Evolutionary conservation across 2,113 vertebrate species (phyloP).

Genomic region (Mus pahari): DNA sequence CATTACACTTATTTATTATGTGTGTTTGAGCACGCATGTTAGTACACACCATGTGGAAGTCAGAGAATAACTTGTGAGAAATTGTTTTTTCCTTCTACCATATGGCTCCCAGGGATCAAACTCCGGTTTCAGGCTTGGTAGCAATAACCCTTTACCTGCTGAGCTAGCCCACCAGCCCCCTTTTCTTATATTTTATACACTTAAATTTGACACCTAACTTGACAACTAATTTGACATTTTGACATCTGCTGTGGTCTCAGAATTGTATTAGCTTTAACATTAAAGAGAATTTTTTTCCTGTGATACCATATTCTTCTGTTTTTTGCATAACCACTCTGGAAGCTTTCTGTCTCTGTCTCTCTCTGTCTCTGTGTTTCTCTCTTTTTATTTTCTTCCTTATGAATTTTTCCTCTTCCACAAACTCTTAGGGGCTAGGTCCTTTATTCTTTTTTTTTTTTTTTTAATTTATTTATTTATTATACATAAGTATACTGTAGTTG

Average conservation of each 20-base stretch:
- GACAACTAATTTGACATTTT: not conserved
- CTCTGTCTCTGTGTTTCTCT: no score
- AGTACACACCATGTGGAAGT: not conserved
- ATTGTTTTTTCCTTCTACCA: not conserved
- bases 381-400: conserved; percentile 19
- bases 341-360: not conserved
- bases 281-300: conserved; percentile 29
- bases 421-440: not conserved
- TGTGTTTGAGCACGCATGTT: not conserved
- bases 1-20: not conserved
- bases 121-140: not conserved
- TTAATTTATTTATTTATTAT: no score
- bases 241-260: not conserved
- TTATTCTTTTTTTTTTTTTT: no score
- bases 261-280: not conserved
- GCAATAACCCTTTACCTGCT: not conserved
- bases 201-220: not conserved
- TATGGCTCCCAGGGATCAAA: not conserved
- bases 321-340: conserved; percentile 2
- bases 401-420: not conserved
- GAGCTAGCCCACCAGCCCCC: not conserved
- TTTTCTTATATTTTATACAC: not conserved
- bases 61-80: not conserved
- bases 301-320: not conserved
- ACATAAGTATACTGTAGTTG: no score